These are phyloP conservation scores for Serilophus lunatus DNA, from an alignment of 2,113 vertebrate genomes.

Conservation along the genomic window DNA sequence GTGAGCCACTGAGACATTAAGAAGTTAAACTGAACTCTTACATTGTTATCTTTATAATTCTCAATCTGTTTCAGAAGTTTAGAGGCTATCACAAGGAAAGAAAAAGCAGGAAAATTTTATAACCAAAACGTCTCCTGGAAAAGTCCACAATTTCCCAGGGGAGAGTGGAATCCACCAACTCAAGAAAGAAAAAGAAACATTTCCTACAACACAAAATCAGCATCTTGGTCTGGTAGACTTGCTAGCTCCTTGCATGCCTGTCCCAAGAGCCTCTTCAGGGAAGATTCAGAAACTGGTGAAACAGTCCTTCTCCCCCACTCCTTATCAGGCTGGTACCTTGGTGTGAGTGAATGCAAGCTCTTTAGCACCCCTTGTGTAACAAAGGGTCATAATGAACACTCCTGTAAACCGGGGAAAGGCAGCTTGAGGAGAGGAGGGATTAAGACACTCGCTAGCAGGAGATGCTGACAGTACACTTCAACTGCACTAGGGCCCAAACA, in stretches of 20 bases:
- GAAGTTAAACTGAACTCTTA: background rate
- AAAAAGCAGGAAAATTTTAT: background rate
- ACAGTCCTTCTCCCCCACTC: background rate
- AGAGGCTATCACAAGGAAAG: background rate
- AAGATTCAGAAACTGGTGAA: background rate
- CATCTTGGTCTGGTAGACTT: background rate
- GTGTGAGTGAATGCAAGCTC: background rate
- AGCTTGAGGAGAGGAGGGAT: background rate
- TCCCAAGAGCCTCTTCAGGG: accelerated
- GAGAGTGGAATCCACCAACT: background rate
- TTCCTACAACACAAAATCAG: background rate
- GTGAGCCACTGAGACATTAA: background rate
- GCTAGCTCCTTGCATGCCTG: background rate
- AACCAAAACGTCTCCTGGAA: background rate
- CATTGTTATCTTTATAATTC: background rate
- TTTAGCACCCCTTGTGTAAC: background rate
- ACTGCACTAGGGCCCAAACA: background rate
- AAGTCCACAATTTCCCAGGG: background rate
- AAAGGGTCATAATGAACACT: background rate
- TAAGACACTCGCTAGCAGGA: background rate
- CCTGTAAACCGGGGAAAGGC: background rate
- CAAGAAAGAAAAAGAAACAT: background rate
- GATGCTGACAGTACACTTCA: background rate
- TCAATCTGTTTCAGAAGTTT: background rate
- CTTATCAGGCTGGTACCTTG: background rate